Evolutionary conservation across 1,140 invertebrate genomes (phyloP).

Genomic region (Apis cerana): DNA sequence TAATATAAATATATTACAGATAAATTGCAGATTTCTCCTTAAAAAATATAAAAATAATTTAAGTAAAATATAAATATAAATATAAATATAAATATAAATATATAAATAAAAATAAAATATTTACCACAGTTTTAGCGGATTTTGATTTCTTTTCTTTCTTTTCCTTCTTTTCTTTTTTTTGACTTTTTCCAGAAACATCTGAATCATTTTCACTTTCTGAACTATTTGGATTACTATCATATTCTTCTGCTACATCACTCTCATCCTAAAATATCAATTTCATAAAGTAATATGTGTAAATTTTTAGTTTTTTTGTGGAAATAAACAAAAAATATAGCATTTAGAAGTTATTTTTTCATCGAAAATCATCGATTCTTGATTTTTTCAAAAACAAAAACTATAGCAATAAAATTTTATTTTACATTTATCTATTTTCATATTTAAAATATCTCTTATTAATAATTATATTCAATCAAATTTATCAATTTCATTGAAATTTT

Average conservation of each 20-base stretch:
- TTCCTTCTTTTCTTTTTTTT: slow-evolving; percentile 78
- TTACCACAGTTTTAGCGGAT: slow-evolving; percentile 85
- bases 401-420: too few relatives aligned
- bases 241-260: slow-evolving; percentile 92
- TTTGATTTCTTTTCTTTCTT: slow-evolving; percentile 82
- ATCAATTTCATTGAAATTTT: too few relatives aligned
- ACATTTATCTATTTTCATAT: too few relatives aligned
- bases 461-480: too few relatives aligned
- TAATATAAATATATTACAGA: background rate
- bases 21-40: background rate
- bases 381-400: background rate
- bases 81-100: too few relatives aligned
- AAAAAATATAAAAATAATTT: background rate
- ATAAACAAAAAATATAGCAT: too few relatives aligned
- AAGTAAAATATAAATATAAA: background rate
- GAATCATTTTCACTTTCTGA: slow-evolving; percentile 83
- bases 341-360: background rate
- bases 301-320: background rate
- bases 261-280: slow-evolving; percentile 79
- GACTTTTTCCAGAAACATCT: slow-evolving; percentile 81
- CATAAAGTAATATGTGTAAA: background rate
- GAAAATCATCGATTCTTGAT: too few relatives aligned
- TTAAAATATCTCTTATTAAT: too few relatives aligned
- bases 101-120: too few relatives aligned
- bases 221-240: slow-evolving; percentile 85